phyloP scores from a whole-genome alignment of 1,140 invertebrate genomes.

The Drosophila novamexicana region DNA sequence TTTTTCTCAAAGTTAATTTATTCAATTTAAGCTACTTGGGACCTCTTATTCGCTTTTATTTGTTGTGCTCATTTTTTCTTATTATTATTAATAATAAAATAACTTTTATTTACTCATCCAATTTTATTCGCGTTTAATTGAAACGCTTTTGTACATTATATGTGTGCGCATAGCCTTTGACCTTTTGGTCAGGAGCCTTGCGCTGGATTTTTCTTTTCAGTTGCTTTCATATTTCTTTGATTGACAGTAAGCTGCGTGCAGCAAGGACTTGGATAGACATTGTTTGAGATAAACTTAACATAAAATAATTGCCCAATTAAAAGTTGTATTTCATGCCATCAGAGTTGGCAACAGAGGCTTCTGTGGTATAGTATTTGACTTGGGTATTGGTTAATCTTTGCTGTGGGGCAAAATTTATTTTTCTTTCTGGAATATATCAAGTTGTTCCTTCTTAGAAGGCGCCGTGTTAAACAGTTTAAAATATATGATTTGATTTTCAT shows the following conservation, averaged over 20 bases:
- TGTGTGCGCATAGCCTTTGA: slow-evolving; percentile 40
- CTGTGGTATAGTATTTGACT: neutral
- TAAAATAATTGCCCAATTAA: slow-evolving; percentile 39
- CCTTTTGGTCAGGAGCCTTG: slow-evolving; percentile 29
- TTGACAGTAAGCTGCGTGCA: slow-evolving; percentile 46
- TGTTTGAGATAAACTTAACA: neutral
- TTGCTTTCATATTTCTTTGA: slow-evolving; percentile 39
- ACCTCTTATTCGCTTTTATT: slow-evolving; percentile 7
- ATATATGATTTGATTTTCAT: too few species aligned
- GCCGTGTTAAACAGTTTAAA: too few species aligned
- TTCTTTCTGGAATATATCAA: too few species aligned
- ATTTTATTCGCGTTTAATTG: slow-evolving; percentile 27
- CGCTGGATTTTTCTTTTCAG: slow-evolving; percentile 4
- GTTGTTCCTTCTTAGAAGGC: too few species aligned
- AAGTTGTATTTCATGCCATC: slow-evolving; percentile 28
- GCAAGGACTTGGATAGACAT: too few species aligned
- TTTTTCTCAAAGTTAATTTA: too few species aligned
- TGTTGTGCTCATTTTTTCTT: neutral
- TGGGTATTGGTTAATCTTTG: too few species aligned
- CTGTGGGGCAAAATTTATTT: too few species aligned
- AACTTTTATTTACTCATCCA: slow-evolving; percentile 6
- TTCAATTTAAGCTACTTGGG: slow-evolving; percentile 26
- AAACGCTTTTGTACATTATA: slow-evolving; percentile 11
- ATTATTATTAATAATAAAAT: slow-evolving; percentile 28
- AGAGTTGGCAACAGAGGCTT: neutral